phyloP scores from a whole-genome alignment of 2,888 invertebrate genomes.

The Troides oblongomaculatus region DNA sequence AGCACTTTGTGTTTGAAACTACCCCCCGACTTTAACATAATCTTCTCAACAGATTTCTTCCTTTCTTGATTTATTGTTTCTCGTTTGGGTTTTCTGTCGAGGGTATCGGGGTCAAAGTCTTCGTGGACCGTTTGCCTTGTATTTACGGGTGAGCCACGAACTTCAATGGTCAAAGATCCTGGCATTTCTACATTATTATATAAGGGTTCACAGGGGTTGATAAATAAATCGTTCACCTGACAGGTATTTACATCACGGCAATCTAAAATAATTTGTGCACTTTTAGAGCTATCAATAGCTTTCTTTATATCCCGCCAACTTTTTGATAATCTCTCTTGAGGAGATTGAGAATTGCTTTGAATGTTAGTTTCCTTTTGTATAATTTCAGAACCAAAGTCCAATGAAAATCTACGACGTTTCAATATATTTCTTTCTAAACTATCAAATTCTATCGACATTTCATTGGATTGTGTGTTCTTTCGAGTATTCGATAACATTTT shows the following conservation, averaged over 20 bases:
- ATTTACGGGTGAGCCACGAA: conserved; percentile 86
- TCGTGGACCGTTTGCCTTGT: conserved; percentile 84
- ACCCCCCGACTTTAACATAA: conserved; percentile 83
- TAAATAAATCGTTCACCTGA: conserved; percentile 84
- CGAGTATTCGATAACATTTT: conserved; percentile 49
- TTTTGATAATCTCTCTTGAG: conserved; percentile 57
- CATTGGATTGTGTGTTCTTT: conserved; percentile 42
- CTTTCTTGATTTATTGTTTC: conserved; percentile 60
- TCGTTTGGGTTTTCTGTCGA: conserved; percentile 85
- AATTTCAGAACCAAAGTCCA: conserved; percentile 69
- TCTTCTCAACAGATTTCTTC: conserved; percentile 71
- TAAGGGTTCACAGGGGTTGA: conserved; percentile 78
- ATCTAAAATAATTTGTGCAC: conserved; percentile 51
- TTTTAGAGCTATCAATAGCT: conserved; percentile 44
- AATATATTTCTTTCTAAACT: conserved; percentile 61
- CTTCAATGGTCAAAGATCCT: conserved; percentile 90
- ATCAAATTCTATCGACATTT: conserved; percentile 56
- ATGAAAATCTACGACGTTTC: conserved; percentile 63
- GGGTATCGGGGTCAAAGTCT: conserved; percentile 91
- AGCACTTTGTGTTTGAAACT: conserved; percentile 83
- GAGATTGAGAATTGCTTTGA: conserved; percentile 46
- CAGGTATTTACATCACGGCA: conserved; percentile 62
- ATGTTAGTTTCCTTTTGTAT: conserved; percentile 54
- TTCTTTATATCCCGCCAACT: conserved; percentile 70
- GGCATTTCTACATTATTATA: conserved; percentile 82